Conservation (phyloP, 2,888 invertebrate species). For the Cephus sareptanus region DNA sequence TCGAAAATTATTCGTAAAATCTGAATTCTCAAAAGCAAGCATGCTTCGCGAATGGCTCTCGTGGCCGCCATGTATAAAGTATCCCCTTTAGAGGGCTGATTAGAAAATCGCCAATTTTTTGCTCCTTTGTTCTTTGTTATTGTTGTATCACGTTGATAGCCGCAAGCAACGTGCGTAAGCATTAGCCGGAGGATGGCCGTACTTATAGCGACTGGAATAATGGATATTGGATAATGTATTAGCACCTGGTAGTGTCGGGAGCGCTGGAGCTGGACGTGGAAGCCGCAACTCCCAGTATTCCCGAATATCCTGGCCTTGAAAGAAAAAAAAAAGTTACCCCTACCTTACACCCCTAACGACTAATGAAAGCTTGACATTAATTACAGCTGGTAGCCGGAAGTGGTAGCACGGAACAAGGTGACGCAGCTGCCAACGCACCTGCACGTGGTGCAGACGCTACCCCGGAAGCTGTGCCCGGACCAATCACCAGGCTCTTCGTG, state of each 20-base stretch:
- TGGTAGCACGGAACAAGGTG: conserved; percentile 74
- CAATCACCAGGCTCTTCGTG: conserved; percentile 86
- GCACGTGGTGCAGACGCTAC: conserved; percentile 75
- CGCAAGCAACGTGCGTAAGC: neutral
- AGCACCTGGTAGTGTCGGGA: conserved; percentile 64
- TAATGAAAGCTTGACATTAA: conserved; percentile 22
- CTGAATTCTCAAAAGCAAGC: neutral
- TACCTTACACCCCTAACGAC: conserved; percentile 17
- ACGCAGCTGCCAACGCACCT: conserved; percentile 69
- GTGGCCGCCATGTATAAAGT: neutral
- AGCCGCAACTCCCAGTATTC: conserved; percentile 49
- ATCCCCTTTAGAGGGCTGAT: neutral
- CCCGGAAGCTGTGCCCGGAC: conserved; percentile 87
- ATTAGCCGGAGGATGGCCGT: neutral
- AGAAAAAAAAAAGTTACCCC: conserved; percentile 14
- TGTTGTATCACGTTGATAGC: neutral
- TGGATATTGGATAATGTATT: conserved; percentile 6
- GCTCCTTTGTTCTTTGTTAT: neutral
- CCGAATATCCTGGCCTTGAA: conserved; percentile 32
- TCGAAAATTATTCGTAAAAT: neutral
- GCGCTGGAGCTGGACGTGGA: conserved; percentile 63
- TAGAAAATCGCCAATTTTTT: neutral
- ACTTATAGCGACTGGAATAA: neutral
- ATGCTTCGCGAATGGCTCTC: conserved; percentile 1
- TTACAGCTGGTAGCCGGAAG: conserved; percentile 85